These are phyloP conservation scores for Himalopsyche kuldschensis DNA, from an alignment of 2,888 invertebrate species.

Conservation along the genomic window DNA sequence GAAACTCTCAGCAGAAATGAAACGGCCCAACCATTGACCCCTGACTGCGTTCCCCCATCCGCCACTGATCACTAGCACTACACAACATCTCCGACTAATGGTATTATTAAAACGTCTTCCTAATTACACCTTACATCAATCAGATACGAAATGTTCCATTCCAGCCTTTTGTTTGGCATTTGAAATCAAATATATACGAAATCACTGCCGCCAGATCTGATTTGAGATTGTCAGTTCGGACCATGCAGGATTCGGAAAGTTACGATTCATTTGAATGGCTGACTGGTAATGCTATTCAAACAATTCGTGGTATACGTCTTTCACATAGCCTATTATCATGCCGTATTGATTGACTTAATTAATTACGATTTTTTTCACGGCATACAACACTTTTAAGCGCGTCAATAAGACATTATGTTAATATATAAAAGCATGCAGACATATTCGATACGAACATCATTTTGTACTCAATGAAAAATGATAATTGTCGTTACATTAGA, in stretches of 20 bases:
- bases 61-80: slow-evolving; percentile 40
- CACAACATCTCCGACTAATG: slow-evolving; percentile 50
- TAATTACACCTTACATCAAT: slow-evolving; percentile 63
- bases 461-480: too few species aligned
- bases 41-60: slow-evolving; percentile 5
- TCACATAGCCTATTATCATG: neutral
- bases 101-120: slow-evolving; percentile 62
- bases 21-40: neutral
- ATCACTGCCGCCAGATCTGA: slow-evolving; percentile 26
- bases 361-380: neutral
- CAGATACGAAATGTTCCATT: slow-evolving; percentile 44
- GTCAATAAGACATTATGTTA: neutral
- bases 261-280: neutral
- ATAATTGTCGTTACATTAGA: too few species aligned
- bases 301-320: neutral
- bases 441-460: too few species aligned
- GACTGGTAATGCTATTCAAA: neutral
- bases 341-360: neutral
- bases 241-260: neutral
- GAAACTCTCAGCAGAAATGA: neutral
- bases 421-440: neutral
- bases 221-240: slow-evolving; percentile 3
- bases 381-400: neutral
- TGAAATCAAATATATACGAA: slow-evolving; percentile 36
- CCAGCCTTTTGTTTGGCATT: slow-evolving; percentile 38